Conservation (phyloP, 2,888 invertebrate species). For the Helicoverpa assulta region DNA sequence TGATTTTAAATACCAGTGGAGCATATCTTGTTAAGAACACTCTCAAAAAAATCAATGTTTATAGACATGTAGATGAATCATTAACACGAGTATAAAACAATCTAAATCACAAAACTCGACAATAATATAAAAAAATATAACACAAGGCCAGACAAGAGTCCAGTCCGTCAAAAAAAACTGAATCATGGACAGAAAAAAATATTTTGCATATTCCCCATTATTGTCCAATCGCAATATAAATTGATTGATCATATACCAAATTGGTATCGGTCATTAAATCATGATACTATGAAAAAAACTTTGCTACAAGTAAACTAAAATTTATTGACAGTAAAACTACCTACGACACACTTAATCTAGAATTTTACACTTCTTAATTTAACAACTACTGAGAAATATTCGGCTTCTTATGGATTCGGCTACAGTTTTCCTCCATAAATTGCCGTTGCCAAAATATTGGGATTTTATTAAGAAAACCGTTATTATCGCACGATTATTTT, state of each 20-base stretch:
- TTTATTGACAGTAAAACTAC: constrained; percentile 23
- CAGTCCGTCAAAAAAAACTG: constrained; percentile 12
- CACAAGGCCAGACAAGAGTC: not conserved
- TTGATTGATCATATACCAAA: constrained; percentile 40
- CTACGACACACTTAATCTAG: constrained; percentile 15
- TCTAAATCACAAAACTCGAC: not conserved
- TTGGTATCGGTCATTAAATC: constrained; percentile 33
- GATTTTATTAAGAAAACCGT: constrained; percentile 10
- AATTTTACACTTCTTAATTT: constrained; percentile 13
- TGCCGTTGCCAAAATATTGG: not conserved
- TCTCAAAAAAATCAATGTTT: not conserved
- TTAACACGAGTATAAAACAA: not conserved
- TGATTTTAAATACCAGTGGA: not conserved
- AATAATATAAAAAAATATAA: not conserved
- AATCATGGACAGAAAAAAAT: constrained; percentile 18
- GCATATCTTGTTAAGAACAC: not conserved
- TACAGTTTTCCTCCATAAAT: constrained; percentile 8
- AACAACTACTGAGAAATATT: not conserved
- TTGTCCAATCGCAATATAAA: constrained; percentile 23
- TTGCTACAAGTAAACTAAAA: constrained; percentile 7
- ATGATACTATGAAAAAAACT: constrained; percentile 28
- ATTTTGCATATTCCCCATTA: constrained; percentile 24
- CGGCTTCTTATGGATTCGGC: not conserved
- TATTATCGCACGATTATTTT: constrained; percentile 1
- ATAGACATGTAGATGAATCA: not conserved